Base-by-base conservation (phyloP, 2,888 invertebrate species). In the Synanthedon vespiformis region DNA sequence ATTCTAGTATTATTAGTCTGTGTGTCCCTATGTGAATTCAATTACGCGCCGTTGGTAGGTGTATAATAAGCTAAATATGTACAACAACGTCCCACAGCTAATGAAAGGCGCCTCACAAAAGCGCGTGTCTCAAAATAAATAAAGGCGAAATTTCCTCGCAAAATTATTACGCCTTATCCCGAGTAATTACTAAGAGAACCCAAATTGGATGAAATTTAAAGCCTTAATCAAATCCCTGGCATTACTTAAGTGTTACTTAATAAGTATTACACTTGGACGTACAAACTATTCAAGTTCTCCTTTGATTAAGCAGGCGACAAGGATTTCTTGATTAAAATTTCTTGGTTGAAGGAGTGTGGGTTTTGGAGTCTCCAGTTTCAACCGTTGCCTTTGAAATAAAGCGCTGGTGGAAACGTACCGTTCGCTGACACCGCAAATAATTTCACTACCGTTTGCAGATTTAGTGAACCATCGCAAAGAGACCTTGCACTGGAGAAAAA, bases 261-360 rank as follows among this genome's bases (percentile, higher is more conserved):
- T 59, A 57, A 58, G 60, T 61, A 62, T 63, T 63, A 61, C 61
- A 51, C 52, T 54, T 50, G 50, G 59, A 58, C 58, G 61, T 53
- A 52, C 56, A 61, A 65, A 71, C 74, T 72, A 72, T 73, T 73
- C 68, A 71, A 77, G 72, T 76, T 72, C 68, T 65, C 67, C 72
- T 78, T 78, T 79, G 77, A 78, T 77, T 72, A 72, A 75, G 69
- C 71, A 68, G 60, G 65, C 67, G 67, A 69, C 70, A 67, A 71
- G 72, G 74, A 76, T 77, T 71, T 70, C 75, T 73, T 77, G 77
- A 79, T 80, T 79, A 79, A 79, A 79, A 77, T 76, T 67, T 70
- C 64, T 60, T 59, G 66, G 67, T 62, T 59, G 62, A 61, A 65
- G 66, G 54, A 67, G 54, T 59, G 59, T 62, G 67, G 59, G 65